These are phyloP conservation scores for Calliphora vicina DNA, from an alignment of 1,140 invertebrate species.

Conservation along the genomic window DNA sequence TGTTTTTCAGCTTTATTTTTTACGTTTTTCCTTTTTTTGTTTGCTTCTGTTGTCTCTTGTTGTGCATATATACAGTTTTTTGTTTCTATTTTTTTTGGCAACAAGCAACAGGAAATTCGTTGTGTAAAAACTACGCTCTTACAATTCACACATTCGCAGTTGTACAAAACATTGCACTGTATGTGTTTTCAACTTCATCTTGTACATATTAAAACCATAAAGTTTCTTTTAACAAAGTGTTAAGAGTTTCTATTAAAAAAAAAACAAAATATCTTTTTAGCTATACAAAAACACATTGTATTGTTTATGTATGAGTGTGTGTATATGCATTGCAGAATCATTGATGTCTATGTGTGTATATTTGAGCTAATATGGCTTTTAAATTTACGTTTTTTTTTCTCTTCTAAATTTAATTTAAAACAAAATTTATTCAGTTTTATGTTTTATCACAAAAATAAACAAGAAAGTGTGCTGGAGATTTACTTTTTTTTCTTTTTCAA, in stretches of 20 bases:
- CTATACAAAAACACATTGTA: neutral
- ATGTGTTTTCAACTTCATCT: neutral
- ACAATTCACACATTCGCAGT: neutral
- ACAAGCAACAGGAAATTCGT: constrained; percentile 19
- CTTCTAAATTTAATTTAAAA: neutral
- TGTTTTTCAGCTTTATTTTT: neutral
- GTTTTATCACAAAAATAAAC: neutral
- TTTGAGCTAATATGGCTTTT: neutral
- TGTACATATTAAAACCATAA: neutral
- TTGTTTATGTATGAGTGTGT: neutral
- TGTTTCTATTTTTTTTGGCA: constrained; percentile 8
- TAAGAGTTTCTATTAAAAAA: neutral
- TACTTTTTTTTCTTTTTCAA: no score
- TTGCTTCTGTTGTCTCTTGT: neutral
- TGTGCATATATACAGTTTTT: neutral
- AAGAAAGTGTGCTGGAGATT: no score
- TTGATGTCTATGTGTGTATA: neutral
- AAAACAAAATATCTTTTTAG: neutral
- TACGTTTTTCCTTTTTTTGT: neutral
- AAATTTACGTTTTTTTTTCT: neutral
- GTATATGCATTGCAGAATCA: neutral
- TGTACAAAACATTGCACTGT: neutral
- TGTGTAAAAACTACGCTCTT: neutral
- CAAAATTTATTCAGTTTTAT: neutral
- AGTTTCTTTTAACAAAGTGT: neutral